phyloP scores from a whole-genome alignment of 2,797 vertebrate species.

The Malurus leucopterus region DNA sequence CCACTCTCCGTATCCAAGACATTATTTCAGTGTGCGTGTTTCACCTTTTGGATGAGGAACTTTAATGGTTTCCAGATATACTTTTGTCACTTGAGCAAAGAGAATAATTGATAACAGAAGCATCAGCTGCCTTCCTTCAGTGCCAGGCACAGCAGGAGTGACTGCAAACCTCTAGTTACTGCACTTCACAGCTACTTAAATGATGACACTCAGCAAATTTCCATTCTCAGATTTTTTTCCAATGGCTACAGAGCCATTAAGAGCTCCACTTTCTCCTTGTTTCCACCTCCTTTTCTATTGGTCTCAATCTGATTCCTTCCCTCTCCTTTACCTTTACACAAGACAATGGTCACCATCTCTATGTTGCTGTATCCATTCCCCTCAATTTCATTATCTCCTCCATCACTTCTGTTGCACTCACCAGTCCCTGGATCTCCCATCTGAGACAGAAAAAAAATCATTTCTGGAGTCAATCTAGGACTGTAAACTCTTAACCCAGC shows the following conservation, averaged over 20 bases:
- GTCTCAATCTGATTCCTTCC: not conserved
- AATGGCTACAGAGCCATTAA: not conserved
- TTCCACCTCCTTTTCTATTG: not conserved
- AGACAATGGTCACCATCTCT: not conserved
- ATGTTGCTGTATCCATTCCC: rapidly evolving
- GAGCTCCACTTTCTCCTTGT: not conserved
- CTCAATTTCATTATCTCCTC: not conserved
- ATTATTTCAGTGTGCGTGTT: not conserved
- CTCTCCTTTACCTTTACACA: not conserved
- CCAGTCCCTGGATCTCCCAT: not conserved
- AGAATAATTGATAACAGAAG: conserved; percentile 3
- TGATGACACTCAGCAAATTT: not conserved
- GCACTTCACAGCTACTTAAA: not conserved
- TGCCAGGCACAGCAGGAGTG: not conserved
- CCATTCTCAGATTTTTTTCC: not conserved
- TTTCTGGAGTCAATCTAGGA: not conserved
- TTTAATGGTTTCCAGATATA: not conserved
- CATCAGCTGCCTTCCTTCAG: not conserved
- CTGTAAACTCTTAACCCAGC: not conserved
- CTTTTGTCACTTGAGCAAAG: conserved; percentile 12
- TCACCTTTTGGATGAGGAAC: not conserved
- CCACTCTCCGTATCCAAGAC: not conserved
- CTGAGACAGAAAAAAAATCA: not conserved
- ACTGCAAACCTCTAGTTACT: not conserved
- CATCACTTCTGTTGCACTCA: not conserved